Evolutionary conservation across 2,113 vertebrate genomes (phyloP).

Genomic region (Rafetus swinhoei): DNA sequence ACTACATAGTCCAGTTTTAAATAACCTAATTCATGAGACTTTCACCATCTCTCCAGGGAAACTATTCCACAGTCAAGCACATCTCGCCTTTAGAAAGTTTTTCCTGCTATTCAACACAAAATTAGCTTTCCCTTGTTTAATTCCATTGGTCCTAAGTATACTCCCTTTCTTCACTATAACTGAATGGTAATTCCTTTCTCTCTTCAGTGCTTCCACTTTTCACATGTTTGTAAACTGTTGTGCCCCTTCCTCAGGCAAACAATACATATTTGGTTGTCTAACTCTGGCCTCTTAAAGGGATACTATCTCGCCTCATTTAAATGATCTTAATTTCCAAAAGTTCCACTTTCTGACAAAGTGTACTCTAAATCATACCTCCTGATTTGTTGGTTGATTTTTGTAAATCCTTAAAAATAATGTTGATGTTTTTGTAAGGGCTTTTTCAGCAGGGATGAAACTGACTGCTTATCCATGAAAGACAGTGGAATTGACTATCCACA

Average conservation of each 20-base stretch:
- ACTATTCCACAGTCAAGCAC: constrained; percentile 30
- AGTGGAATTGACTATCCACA: background rate
- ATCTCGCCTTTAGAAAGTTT: constrained; percentile 30
- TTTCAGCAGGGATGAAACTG: background rate
- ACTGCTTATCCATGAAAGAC: background rate
- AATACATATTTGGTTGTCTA: background rate
- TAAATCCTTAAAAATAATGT: background rate
- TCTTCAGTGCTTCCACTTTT: background rate
- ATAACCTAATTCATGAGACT: constrained; percentile 22
- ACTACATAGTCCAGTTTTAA: background rate
- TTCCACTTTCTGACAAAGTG: background rate
- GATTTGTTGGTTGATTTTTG: background rate
- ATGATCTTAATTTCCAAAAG: background rate
- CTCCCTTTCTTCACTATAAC: background rate
- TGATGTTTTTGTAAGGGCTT: background rate
- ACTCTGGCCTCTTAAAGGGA: constrained; percentile 9
- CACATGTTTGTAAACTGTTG: background rate
- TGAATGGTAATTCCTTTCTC: background rate
- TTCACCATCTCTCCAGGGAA: background rate
- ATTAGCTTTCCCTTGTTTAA: background rate
- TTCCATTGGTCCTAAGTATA: background rate
- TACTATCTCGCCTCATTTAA: background rate
- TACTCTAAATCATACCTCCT: background rate
- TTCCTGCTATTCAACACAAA: background rate
- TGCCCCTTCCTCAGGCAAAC: background rate